These are phyloP conservation scores for Standfussiana lucernea DNA, from an alignment of 2,888 invertebrate species.

Conservation along the genomic window DNA sequence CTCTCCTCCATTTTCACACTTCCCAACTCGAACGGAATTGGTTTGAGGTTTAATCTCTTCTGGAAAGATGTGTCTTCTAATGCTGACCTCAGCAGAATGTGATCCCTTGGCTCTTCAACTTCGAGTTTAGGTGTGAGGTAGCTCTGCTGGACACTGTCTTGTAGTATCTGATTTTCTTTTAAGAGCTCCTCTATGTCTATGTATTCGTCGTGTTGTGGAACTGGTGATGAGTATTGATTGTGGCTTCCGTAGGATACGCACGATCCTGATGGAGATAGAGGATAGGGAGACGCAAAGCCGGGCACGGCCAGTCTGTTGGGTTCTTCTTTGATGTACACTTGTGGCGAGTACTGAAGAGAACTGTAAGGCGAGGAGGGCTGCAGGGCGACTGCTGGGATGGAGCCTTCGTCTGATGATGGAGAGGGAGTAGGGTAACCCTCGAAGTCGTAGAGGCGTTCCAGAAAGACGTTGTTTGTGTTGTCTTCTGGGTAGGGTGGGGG, in stretches of 20 bases:
- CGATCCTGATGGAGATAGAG: constrained; percentile 91
- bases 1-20: constrained; percentile 93
- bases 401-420: constrained; percentile 90
- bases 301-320: constrained; percentile 89
- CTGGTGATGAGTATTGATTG: constrained; percentile 89
- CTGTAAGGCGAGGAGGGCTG: constrained; percentile 91
- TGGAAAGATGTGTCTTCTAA: constrained; percentile 96
- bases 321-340: constrained; percentile 89
- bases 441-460: constrained; percentile 88
- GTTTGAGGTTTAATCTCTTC: constrained; percentile 95
- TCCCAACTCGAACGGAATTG: constrained; percentile 93
- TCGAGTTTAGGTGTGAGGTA: constrained; percentile 90
- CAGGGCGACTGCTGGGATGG: constrained; percentile 90
- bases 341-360: constrained; percentile 80
- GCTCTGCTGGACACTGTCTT: constrained; percentile 85
- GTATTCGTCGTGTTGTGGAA: constrained; percentile 91
- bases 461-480: constrained; percentile 78
- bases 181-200: constrained; percentile 92
- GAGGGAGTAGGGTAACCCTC: constrained; percentile 88
- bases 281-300: constrained; percentile 88
- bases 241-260: constrained; percentile 90
- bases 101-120: constrained; percentile 91
- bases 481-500: constrained; percentile 87
- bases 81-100: constrained; percentile 95
- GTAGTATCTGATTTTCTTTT: constrained; percentile 90